Percentiles rank a stretch among this genome's conserved stretches.
Conservation (phyloP, 2,113 vertebrate genomes). For the Melanostigma gelatinosum region DNA sequence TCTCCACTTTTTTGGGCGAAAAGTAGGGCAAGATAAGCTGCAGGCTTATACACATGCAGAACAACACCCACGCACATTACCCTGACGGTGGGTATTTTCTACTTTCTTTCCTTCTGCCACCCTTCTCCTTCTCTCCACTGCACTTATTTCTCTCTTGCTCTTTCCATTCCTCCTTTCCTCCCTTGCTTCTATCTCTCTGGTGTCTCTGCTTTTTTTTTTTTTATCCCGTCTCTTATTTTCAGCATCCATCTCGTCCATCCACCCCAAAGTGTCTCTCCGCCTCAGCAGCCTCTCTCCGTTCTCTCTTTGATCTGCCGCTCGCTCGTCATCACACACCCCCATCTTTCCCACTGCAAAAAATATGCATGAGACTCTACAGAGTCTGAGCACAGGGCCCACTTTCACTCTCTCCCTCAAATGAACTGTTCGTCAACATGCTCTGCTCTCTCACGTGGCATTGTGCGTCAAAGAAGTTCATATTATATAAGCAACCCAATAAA, state of each 20-base stretch:
- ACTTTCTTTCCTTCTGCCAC: slow-evolving; percentile 1
- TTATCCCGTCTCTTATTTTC: slow-evolving; percentile 47
- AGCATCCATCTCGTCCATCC: slow-evolving; percentile 44
- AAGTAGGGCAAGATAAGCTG: slow-evolving; percentile 83
- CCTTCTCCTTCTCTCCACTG: neutral
- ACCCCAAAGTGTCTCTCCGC: slow-evolving; percentile 48
- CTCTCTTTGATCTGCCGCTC: slow-evolving; percentile 58
- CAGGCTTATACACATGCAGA: slow-evolving; percentile 73
- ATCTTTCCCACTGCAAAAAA: slow-evolving; percentile 42
- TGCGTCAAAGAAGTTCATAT: slow-evolving; percentile 31
- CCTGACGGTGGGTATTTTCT: slow-evolving; percentile 26
- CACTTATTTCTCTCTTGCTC: slow-evolving; percentile 12
- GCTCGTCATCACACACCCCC: slow-evolving; percentile 31
- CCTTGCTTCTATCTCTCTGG: slow-evolving; percentile 26
- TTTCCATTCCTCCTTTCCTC: slow-evolving; percentile 32
- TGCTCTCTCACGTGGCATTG: slow-evolving; percentile 34
- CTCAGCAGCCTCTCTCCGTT: slow-evolving; percentile 42
- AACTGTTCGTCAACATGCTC: slow-evolving; percentile 27
- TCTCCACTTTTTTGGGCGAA: slow-evolving; percentile 49
- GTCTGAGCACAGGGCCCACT: slow-evolving; percentile 14
- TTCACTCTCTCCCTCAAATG: slow-evolving; percentile 22
- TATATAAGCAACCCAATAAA: slow-evolving; percentile 41
- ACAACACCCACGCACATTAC: slow-evolving; percentile 70
- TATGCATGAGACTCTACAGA: slow-evolving; percentile 30
- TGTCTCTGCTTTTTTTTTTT: slow-evolving; percentile 23